Base-by-base conservation (phyloP, 2,888 invertebrate genomes). In the Palloptera scutellata region DNA sequence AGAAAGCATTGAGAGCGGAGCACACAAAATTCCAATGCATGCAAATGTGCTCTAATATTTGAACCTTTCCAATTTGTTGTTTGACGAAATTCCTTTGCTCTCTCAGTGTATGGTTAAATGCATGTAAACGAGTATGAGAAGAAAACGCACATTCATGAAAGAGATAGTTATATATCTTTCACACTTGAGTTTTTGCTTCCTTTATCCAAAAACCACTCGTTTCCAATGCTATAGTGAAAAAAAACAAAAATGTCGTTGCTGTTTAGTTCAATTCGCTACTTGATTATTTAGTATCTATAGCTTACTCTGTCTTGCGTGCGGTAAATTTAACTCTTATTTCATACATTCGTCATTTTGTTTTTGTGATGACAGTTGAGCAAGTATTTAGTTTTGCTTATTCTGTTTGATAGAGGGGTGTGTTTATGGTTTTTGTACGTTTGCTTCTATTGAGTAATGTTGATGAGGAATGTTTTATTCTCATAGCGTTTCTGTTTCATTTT, bases 331-430 rank as follows among this genome's bases (percentile, higher is more conserved):
- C 30, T 2, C 30, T 30, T 6, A 6, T 4, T 63, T 72, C 42
- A 81, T 79, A 79, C 81, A 81, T 81, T 79, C 82, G 77, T 80
- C 82, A 81, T 82, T 82, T 81, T 81, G 81, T 82, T 81, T 81
- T 80, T 76, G 72, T 75, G 81, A 76, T 82, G 82, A 82, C 82
- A 80, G 82, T 76, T 81, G 70, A 68, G 66, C 65, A 43, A 41
- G 57, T 59, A 57, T 64, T 59, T 59, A 42, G 51, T 40, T 53
- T 55, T 61, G 58, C 13, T 20, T 9, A 17, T 55, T 58, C 58
- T 48, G 61, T 43, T 54, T 10, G 52, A 62, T 59, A 42, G 64
- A 17, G 58, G 57, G 64, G 58, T 67, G 61, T 64, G n/a, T 66
- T 57, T 51, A 9, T 19, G 30, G 15, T 19, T 48, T 6, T 51